Conservation (phyloP, 2,888 invertebrate genomes). For the Diarsia brunnea region DNA sequence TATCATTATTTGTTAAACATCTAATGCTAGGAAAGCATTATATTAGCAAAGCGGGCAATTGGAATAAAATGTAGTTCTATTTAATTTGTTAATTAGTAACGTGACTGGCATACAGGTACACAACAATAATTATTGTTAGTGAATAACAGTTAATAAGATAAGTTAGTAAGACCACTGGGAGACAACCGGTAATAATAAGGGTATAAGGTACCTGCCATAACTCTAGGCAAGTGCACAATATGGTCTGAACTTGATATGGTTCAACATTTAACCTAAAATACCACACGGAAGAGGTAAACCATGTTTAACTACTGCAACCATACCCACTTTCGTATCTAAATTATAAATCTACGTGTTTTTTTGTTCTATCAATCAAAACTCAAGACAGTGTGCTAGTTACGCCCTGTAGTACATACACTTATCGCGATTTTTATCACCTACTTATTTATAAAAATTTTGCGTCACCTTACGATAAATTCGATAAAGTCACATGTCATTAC, state of each 20-base stretch:
- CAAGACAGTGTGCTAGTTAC: slow-evolving; percentile 72
- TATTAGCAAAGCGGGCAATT: neutral
- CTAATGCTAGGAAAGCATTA: neutral
- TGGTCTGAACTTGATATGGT: neutral
- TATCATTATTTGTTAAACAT: neutral
- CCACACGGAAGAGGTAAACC: neutral
- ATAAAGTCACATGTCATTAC: slow-evolving; percentile 80
- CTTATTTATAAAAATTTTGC: slow-evolving; percentile 81
- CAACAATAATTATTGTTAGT: slow-evolving; percentile 15
- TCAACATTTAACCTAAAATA: neutral
- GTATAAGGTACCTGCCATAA: neutral
- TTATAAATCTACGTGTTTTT: slow-evolving; percentile 50
- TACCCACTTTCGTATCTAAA: slow-evolving; percentile 27
- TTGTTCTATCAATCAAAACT: slow-evolving; percentile 64
- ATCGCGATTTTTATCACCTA: slow-evolving; percentile 85
- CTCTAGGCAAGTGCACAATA: too few relatives aligned
- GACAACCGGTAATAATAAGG: neutral
- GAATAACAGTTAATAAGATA: slow-evolving; percentile 2
- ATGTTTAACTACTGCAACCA: slow-evolving; percentile 6
- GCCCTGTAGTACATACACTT: slow-evolving; percentile 79
- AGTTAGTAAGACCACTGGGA: neutral
- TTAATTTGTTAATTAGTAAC: slow-evolving; percentile 2
- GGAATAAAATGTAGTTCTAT: slow-evolving; percentile 1
- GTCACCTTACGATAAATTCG: slow-evolving; percentile 85
- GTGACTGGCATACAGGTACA: neutral